These are phyloP conservation scores for Heliconius hewitsoni DNA, from an alignment of 1,140 invertebrate species.

Conservation along the genomic window DNA sequence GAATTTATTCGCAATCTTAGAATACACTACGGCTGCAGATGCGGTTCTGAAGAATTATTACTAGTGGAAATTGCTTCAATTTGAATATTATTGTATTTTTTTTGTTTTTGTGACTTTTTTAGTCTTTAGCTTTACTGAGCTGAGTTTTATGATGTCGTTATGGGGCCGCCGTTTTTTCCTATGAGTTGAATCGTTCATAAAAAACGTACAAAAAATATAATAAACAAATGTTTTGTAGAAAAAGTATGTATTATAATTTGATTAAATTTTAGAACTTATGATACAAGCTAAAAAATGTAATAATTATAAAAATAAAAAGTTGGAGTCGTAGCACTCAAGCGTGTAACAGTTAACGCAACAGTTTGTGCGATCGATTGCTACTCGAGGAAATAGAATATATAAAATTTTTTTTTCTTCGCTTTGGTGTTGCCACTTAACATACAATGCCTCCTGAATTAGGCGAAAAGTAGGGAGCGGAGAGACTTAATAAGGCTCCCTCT, in stretches of 20 bases:
- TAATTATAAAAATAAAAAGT: no score
- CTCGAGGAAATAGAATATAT: no score
- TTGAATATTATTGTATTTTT: conserved; percentile 41
- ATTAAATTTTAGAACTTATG: no score
- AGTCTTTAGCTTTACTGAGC: background rate
- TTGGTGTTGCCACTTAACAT: no score
- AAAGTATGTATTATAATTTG: background rate
- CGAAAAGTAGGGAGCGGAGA: no score
- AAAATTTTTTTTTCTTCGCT: no score
- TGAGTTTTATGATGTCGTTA: conserved; percentile 4
- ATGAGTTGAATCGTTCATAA: background rate
- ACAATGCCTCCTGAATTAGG: no score
- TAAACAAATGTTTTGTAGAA: background rate
- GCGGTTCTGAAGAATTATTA: conserved; percentile 38
- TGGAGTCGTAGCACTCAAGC: no score
- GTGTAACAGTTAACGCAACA: no score
- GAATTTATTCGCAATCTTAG: conserved; percentile 42
- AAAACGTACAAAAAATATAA: background rate
- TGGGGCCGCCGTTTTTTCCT: background rate
- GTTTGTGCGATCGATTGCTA: no score
- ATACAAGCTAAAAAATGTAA: no score
- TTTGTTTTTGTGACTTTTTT: background rate
- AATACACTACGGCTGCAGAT: conserved; percentile 37
- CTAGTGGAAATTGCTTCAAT: conserved; percentile 39
- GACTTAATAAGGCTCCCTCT: no score